These are phyloP conservation scores for Zophobas atratus DNA, from an alignment of 1,140 invertebrate genomes.

Conservation along the genomic window DNA sequence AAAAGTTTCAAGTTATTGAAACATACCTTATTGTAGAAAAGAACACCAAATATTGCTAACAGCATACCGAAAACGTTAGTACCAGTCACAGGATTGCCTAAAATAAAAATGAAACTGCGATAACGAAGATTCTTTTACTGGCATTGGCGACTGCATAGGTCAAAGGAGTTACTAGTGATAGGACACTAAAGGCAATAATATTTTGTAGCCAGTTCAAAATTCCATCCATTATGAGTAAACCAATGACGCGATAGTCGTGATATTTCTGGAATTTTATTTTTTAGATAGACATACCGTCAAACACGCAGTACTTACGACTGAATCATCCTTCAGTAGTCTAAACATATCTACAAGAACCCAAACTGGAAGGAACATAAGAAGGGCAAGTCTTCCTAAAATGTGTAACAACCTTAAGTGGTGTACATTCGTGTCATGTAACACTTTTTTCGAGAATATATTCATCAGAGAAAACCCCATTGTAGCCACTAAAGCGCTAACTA, in stretches of 20 bases:
- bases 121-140: conserved; percentile 96
- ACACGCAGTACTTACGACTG: conserved; percentile 63
- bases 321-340: conserved; percentile 76
- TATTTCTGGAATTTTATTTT: conserved; percentile 64
- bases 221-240: conserved; percentile 86
- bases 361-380: conserved; percentile 89
- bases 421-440: conserved; percentile 88
- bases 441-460: conserved; percentile 97
- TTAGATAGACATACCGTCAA: too few relatives aligned
- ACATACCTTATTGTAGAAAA: conserved; percentile 87
- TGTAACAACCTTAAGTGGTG: conserved; percentile 92
- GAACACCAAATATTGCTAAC: conserved; percentile 90
- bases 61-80: conserved; percentile 93
- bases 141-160: conserved; percentile 97
- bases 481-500: conserved; percentile 89
- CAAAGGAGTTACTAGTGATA: conserved; percentile 91
- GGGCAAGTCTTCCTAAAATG: conserved; percentile 83
- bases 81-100: conserved; percentile 93
- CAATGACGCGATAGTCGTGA: conserved; percentile 71
- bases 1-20: neutral
- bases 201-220: conserved; percentile 95
- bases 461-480: conserved; percentile 94
- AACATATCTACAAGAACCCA: conserved; percentile 86
- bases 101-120: conserved; percentile 89
- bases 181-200: conserved; percentile 93